A percentile compares a stretch with the other conserved stretches of the same genome.
Conservation (phyloP, 2,797 vertebrate genomes). For the Danio tinwini region DNA sequence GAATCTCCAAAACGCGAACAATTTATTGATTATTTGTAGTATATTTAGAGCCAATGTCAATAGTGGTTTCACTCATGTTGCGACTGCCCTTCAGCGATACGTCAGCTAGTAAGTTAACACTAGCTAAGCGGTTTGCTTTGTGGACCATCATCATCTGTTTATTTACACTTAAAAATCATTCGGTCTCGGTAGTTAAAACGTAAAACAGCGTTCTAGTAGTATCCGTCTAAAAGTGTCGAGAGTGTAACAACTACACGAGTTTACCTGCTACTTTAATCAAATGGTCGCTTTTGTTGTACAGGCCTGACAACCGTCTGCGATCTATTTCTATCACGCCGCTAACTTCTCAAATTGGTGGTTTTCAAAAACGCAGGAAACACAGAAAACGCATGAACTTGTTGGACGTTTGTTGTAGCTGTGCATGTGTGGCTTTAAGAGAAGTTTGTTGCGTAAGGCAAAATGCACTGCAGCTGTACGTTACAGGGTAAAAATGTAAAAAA, state of each 20-base stretch:
- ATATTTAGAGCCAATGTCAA: neutral
- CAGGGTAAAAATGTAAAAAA: no score
- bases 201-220: no score
- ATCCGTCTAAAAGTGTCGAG: neutral
- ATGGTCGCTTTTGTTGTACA: conserved; percentile 1
- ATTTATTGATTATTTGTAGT: neutral
- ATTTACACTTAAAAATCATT: neutral
- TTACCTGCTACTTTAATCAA: neutral
- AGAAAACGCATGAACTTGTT: no score
- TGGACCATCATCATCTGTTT: neutral
- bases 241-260: neutral
- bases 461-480: no score
- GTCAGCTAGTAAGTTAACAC: no score
- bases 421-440: neutral
- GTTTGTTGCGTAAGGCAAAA: neutral
- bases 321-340: neutral
- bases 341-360: neutral
- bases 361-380: no score
- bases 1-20: neutral
- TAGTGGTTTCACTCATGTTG: neutral
- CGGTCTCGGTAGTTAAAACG: neutral
- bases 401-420: neutral
- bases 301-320: neutral
- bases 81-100: neutral
- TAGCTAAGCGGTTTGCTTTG: neutral